Evolutionary conservation across 2,113 vertebrate species (phyloP).

Genomic region (Camelus dromedarius): DNA sequence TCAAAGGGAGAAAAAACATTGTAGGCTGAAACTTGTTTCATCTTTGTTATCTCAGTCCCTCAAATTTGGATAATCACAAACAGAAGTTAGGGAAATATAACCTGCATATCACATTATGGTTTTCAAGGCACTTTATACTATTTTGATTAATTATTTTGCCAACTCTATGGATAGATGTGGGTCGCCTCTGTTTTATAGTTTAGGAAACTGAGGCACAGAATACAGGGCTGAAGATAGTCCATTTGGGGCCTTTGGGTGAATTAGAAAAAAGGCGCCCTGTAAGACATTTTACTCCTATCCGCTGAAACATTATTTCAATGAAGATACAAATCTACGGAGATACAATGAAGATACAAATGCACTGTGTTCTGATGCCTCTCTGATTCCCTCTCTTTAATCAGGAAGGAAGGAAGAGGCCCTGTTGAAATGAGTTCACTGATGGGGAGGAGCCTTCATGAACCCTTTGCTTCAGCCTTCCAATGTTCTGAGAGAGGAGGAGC

Average conservation of each 20-base stretch:
- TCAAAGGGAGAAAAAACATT: not conserved
- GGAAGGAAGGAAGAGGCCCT: not conserved
- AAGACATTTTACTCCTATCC: not conserved
- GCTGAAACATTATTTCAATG: not conserved
- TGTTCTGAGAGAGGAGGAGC: slow-evolving; percentile 50
- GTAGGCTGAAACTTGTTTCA: not conserved
- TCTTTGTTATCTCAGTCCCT: not conserved
- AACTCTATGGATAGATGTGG: not conserved
- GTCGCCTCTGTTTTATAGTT: slow-evolving; percentile 7
- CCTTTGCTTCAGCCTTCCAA: not conserved
- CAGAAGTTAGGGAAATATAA: not conserved
- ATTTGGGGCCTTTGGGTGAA: not conserved
- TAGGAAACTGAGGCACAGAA: slow-evolving; percentile 2
- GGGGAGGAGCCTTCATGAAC: not conserved
- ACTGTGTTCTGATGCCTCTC: not conserved
- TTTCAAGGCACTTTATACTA: not conserved
- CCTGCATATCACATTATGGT: not conserved
- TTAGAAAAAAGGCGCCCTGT: not conserved
- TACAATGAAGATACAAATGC: not conserved
- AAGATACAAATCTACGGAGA: not conserved
- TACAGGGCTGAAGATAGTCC: not conserved
- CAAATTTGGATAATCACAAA: not conserved
- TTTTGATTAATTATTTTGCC: slow-evolving; percentile 23
- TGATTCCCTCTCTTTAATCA: not conserved
- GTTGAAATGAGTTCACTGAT: not conserved